These are phyloP conservation scores for Glomeris maerens DNA, from an alignment of 1,140 invertebrate genomes.

Conservation along the genomic window DNA sequence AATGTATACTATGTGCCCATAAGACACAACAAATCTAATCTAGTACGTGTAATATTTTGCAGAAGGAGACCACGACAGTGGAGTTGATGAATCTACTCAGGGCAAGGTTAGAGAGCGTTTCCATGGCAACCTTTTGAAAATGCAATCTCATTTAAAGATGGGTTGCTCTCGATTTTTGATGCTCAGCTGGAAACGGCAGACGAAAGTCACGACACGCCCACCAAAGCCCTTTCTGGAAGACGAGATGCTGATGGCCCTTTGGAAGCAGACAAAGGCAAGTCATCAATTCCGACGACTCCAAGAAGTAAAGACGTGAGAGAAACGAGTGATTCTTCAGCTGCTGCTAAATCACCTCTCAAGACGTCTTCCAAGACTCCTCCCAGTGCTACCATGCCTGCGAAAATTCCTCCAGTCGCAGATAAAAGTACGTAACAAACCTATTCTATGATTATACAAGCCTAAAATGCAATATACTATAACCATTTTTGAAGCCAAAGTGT, in stretches of 20 bases:
- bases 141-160: background rate
- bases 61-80: conserved; percentile 19
- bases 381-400: conserved; percentile 15
- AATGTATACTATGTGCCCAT: no score
- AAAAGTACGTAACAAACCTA: conserved; percentile 12
- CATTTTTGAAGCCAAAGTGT: conserved; percentile 8
- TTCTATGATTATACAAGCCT: conserved; percentile 14
- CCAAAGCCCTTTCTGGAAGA: no score
- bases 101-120: conserved; percentile 13
- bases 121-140: background rate
- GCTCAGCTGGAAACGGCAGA: no score
- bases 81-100: conserved; percentile 18
- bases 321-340: no score
- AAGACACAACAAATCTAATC: no score
- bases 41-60: no score
- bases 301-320: no score
- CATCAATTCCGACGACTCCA: no score
- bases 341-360: no score
- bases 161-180: background rate
- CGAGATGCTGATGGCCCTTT: no score
- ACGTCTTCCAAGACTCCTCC: background rate
- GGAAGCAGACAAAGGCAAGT: no score
- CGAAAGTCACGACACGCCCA: no score
- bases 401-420: conserved; percentile 13
- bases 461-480: conserved; percentile 13